Evolutionary conservation across 2,888 invertebrate species (phyloP).

Genomic region (Apodemia arnacis): DNA sequence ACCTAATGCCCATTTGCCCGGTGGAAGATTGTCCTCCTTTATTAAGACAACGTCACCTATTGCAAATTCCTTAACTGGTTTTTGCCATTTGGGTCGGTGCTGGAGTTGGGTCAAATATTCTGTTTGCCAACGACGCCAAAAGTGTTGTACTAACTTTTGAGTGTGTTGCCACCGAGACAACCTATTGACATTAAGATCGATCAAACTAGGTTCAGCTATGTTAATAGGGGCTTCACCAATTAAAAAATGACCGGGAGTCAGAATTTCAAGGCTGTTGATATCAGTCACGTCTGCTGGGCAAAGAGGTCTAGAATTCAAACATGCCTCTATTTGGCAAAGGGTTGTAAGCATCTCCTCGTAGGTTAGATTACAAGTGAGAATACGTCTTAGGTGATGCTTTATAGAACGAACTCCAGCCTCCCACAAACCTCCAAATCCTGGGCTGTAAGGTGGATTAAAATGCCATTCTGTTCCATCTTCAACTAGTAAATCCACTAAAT

Average conservation of each 20-base stretch:
- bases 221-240: not conserved
- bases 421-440: not conserved
- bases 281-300: not conserved
- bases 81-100: not conserved
- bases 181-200: not conserved
- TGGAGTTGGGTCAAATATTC: slow-evolving; percentile 1
- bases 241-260: not conserved
- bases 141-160: not conserved
- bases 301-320: not conserved
- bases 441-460: not conserved
- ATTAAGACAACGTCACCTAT: not conserved
- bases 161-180: not conserved
- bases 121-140: not conserved
- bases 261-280: not conserved
- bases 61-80: not conserved
- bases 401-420: not conserved
- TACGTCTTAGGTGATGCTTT: not conserved
- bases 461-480: not conserved
- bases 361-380: not conserved
- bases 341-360: not conserved
- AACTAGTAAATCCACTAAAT: not conserved
- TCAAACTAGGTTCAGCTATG: not conserved
- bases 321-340: not conserved
- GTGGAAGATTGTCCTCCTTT: not conserved
- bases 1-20: not conserved